Evolutionary conservation across 2,113 vertebrate species (phyloP).

Genomic region (Trematocara zebra): DNA sequence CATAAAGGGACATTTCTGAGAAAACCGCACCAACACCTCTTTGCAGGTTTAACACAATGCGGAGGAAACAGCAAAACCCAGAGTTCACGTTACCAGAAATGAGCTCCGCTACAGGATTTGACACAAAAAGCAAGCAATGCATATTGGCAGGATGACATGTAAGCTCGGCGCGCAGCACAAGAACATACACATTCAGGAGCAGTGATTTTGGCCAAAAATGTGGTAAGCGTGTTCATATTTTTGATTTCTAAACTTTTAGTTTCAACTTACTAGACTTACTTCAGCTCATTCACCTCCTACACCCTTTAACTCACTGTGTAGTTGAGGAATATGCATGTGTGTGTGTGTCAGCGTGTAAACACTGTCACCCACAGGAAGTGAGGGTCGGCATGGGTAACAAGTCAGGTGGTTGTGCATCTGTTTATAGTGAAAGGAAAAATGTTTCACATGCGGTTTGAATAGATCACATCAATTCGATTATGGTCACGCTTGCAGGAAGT

Average conservation of each 20-base stretch:
- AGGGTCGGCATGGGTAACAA: constrained; percentile 41
- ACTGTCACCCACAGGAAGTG: constrained; percentile 43
- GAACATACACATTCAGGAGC: neutral
- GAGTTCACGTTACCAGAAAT: constrained; percentile 61
- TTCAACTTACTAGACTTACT: neutral
- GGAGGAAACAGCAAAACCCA: constrained; percentile 36
- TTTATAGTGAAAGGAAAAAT: neutral
- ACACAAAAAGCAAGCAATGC: constrained; percentile 21
- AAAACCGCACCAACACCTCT: constrained; percentile 46
- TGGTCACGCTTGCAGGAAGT: neutral
- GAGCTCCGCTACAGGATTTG: constrained; percentile 23
- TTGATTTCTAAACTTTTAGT: neutral
- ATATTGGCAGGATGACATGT: constrained; percentile 6
- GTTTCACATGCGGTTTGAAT: constrained; percentile 27
- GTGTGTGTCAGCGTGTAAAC: neutral
- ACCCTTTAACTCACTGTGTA: neutral
- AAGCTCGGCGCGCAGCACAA: neutral
- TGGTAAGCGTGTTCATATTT: constrained; percentile 9
- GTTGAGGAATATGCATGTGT: neutral
- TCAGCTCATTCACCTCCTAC: neutral
- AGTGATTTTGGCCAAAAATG: neutral
- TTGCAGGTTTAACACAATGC: neutral
- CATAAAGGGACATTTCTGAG: constrained; percentile 37
- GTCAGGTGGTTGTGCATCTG: neutral
- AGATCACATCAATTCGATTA: constrained; percentile 2